Conservation (phyloP, 2,888 invertebrate genomes). For the Himalopsyche japonica region DNA sequence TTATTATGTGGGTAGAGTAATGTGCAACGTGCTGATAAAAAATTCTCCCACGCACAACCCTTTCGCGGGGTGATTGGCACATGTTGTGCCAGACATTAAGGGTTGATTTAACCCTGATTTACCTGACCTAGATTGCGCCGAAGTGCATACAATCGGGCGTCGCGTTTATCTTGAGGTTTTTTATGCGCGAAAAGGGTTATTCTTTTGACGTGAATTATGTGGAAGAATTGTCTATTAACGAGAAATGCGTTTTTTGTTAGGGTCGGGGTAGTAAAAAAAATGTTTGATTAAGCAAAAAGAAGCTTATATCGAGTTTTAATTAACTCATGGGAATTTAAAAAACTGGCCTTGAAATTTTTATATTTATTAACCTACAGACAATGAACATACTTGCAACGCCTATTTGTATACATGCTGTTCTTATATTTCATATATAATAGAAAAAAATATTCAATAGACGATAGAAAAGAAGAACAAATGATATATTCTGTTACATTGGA, state of each 20-base stretch:
- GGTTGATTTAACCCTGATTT: conserved; percentile 20
- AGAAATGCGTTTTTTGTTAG: background rate
- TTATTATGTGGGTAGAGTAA: conserved; percentile 32
- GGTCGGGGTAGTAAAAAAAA: background rate
- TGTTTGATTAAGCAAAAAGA: background rate
- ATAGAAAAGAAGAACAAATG: no score
- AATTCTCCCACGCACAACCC: conserved; percentile 39
- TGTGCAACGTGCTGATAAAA: conserved; percentile 20
- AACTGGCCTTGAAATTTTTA: no score
- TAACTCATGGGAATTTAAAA: background rate
- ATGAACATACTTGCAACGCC: no score
- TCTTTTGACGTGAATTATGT: background rate
- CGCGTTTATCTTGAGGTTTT: conserved; percentile 22
- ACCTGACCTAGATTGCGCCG: conserved; percentile 38
- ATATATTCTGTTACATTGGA: no score
- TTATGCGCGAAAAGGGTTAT: background rate
- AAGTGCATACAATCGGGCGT: conserved; percentile 32
- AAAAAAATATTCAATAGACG: no score
- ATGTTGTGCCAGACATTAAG: conserved; percentile 22
- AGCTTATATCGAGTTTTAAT: background rate
- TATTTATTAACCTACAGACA: no score
- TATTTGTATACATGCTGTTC: no score
- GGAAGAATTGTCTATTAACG: background rate
- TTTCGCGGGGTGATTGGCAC: conserved; percentile 34
- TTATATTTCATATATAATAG: no score